These are phyloP conservation scores for Micronycteris hirsuta DNA, from an alignment of 2,113 vertebrate genomes.

Conservation along the genomic window DNA sequence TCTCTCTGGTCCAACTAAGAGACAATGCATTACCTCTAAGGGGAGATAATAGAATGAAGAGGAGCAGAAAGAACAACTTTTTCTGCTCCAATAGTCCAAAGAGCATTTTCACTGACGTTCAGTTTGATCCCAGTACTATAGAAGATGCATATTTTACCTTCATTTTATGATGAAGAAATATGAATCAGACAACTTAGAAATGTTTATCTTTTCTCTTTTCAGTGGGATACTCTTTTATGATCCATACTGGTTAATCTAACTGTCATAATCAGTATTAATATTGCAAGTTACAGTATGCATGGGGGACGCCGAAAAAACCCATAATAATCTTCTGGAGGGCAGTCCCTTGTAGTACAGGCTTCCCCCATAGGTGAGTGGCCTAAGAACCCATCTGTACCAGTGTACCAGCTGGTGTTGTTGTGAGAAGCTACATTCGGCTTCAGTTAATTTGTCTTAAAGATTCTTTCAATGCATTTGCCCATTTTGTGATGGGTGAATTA, in stretches of 20 bases:
- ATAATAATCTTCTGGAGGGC: too few species aligned
- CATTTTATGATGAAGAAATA: neutral
- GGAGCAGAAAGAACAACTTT: neutral
- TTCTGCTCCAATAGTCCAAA: neutral
- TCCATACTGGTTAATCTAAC: neutral
- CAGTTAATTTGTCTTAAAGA: too few species aligned
- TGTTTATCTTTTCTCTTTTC: neutral
- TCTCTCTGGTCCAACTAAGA: neutral
- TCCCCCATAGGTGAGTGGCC: too few species aligned
- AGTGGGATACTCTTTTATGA: neutral
- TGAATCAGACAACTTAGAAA: neutral
- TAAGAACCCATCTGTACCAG: too few species aligned
- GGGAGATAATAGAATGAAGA: neutral
- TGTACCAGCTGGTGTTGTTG: too few species aligned
- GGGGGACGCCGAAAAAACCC: too few species aligned
- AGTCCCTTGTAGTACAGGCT: too few species aligned
- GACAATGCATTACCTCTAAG: neutral
- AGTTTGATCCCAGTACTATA: neutral
- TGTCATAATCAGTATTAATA: neutral
- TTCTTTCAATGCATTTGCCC: too few species aligned
- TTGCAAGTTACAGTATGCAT: neutral
- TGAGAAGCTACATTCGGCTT: too few species aligned
- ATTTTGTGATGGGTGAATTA: too few species aligned
- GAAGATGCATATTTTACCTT: neutral
- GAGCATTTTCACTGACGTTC: neutral